Evolutionary conservation across 2,113 vertebrate genomes (phyloP).

Genomic region (Hemiscyllium ocellatum): DNA sequence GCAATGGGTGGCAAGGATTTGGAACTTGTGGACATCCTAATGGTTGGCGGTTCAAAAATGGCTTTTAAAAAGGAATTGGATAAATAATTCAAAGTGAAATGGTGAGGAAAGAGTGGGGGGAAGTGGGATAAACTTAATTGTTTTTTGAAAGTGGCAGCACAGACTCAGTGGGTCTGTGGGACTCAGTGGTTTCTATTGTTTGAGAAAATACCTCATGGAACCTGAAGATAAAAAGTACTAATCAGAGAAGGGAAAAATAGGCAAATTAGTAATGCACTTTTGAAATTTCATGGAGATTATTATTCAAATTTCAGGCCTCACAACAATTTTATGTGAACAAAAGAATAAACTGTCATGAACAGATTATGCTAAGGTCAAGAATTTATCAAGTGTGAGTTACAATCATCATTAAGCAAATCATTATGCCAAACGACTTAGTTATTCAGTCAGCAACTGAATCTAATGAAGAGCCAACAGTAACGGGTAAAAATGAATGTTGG

Average conservation of each 20-base stretch:
- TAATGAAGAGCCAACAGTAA: not conserved
- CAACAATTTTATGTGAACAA: not conserved
- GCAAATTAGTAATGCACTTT: not conserved
- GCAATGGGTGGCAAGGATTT: not conserved
- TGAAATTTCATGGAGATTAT: not conserved
- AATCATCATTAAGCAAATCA: not conserved
- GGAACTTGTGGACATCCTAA: not conserved
- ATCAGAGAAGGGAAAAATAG: not conserved
- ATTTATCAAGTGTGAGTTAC: not conserved
- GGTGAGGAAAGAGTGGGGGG: not conserved
- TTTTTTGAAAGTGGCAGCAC: not conserved
- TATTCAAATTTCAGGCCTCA: not conserved
- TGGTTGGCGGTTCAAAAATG: not conserved
- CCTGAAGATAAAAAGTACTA: not conserved
- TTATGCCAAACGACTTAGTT: not conserved
- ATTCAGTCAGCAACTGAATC: not conserved
- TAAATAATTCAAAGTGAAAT: not conserved
- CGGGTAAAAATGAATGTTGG: not conserved
- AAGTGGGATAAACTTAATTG: not conserved
- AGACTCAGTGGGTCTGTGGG: not conserved
- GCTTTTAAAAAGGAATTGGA: not conserved
- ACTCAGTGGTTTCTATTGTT: not conserved
- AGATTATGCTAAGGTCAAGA: not conserved
- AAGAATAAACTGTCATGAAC: not conserved
- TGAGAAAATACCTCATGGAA: not conserved